A percentile compares a stretch with the other conserved stretches of the same genome.
phyloP scores from a whole-genome alignment of 2,113 vertebrate genomes.

The Rattus rattus region DNA sequence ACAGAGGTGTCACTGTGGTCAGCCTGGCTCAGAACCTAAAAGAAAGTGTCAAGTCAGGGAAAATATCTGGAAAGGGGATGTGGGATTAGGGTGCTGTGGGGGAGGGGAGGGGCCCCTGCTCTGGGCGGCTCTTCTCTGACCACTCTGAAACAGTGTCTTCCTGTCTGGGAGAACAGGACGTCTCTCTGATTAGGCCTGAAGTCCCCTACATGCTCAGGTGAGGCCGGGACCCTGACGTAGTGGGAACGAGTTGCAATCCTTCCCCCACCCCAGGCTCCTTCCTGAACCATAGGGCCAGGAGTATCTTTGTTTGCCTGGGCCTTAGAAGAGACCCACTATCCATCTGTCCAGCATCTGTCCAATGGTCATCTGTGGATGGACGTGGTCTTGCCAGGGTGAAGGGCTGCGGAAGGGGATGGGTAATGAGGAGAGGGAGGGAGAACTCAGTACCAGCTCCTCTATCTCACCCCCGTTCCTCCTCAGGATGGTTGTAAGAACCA shows the following conservation, averaged over 20 bases:
- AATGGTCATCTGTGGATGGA: neutral
- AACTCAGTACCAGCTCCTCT: neutral
- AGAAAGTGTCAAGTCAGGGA: conserved; percentile 68
- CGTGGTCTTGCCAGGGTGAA: fast-evolving
- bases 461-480: neutral
- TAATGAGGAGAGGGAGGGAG: neutral
- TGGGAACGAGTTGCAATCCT: neutral
- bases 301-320: neutral
- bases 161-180: neutral
- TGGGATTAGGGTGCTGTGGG: conserved; percentile 41
- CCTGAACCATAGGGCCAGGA: neutral
- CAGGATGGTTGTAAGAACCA: conserved; percentile 33
- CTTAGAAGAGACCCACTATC: neutral
- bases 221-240: neutral
- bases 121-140: neutral
- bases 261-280: neutral
- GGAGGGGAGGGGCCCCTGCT: neutral
- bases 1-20: neutral
- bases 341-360: no score
- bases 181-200: neutral
- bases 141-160: neutral
- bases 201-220: conserved; percentile 37
- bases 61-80: conserved; percentile 79
- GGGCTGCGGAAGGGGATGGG: neutral
- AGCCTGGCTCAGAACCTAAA: neutral